phyloP scores from a whole-genome alignment of 64 coral and sea anemone genomes.

The Exaiptasia diaphana region DNA sequence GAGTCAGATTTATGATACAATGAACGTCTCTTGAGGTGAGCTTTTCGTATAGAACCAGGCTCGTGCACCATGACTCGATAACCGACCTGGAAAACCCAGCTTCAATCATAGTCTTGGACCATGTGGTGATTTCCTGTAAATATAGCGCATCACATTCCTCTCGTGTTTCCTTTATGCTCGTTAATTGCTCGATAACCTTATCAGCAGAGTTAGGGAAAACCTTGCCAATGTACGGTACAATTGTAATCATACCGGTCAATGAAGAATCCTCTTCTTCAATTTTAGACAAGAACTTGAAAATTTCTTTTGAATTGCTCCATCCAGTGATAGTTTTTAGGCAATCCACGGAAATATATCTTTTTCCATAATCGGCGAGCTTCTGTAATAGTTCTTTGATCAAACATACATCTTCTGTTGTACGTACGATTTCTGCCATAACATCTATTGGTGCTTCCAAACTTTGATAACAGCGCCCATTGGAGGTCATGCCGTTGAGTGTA shows the following conservation, averaged over 20 bases:
- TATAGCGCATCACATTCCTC: not conserved
- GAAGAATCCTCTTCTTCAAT: not conserved
- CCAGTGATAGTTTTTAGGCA: too few species aligned
- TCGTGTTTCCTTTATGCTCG: not conserved
- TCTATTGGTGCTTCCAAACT: not conserved
- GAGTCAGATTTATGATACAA: constrained; percentile 17
- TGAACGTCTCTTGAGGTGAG: constrained; percentile 35
- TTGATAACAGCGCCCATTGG: not conserved
- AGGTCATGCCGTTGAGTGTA: too few species aligned
- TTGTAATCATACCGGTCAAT: not conserved
- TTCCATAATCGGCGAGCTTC: too few species aligned
- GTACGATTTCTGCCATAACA: too few species aligned
- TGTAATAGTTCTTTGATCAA: too few species aligned
- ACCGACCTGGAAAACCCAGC: not conserved
- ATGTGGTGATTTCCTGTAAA: not conserved
- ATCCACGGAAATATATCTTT: too few species aligned
- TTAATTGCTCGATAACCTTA: not conserved
- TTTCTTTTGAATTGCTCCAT: too few species aligned
- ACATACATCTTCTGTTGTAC: too few species aligned
- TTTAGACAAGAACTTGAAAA: too few species aligned
- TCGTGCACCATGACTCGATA: constrained; percentile 34
- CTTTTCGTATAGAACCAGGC: not conserved
- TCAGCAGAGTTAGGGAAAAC: not conserved
- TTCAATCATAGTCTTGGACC: constrained; percentile 16
- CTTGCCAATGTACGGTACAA: not conserved